phyloP scores from a whole-genome alignment of 53 echinoderm and acorn worm genomes.

The Echinarachnius parma region DNA sequence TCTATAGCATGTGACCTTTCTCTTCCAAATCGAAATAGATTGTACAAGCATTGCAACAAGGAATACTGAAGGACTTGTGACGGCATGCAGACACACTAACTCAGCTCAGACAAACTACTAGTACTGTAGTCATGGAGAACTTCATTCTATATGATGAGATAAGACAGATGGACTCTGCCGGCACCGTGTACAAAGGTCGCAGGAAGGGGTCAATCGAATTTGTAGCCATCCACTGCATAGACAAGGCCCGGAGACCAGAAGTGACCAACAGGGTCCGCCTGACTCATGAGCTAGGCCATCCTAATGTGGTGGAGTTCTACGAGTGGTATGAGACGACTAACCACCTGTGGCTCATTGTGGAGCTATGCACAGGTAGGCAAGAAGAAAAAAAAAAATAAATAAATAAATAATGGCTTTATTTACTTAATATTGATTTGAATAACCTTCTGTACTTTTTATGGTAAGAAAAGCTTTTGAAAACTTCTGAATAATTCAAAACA shows the following conservation, averaged over 20 bases:
- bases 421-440: no score
- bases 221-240: conserved; percentile 96
- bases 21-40: no score
- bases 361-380: conserved; percentile 97
- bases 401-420: no score
- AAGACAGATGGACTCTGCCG: conserved; percentile 52
- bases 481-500: no score
- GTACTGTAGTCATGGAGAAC: conserved; percentile 97
- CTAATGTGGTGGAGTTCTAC: conserved; percentile 82
- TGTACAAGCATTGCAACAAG: no score
- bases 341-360: conserved; percentile 97
- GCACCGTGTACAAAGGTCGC: conserved; percentile 86
- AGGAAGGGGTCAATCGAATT: conserved; percentile 90
- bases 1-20: no score
- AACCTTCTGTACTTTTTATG: no score
- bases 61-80: no score
- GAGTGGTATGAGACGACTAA: conserved; percentile 99
- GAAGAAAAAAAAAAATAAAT: no score
- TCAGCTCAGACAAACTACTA: no score
- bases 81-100: no score
- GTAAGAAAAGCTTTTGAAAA: no score
- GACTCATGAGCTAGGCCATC: conserved; percentile 83
- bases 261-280: conserved; percentile 84
- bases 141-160: conserved; percentile 97
- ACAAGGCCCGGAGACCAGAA: conserved; percentile 76